Conservation (phyloP, 1,140 invertebrate genomes). For the Solenopsis invicta region DNA sequence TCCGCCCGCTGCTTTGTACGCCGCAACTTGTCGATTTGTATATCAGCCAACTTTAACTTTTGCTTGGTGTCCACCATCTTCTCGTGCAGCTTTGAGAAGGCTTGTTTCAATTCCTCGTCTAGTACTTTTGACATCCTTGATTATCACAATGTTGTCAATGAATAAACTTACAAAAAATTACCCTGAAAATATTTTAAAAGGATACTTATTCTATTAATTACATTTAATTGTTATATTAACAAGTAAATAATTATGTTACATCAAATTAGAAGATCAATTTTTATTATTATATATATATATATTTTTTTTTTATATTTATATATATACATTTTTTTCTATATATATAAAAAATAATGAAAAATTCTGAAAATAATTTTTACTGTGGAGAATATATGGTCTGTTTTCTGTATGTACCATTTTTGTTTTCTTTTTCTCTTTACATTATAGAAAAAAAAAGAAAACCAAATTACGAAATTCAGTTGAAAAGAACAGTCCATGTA, state of each 20-base stretch:
- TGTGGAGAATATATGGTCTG: too few species aligned
- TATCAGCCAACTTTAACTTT: constrained; percentile 93
- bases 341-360: too few species aligned
- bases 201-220: not conserved
- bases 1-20: constrained; percentile 90
- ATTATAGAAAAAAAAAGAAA: too few species aligned
- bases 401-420: too few species aligned
- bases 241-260: not conserved
- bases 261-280: not conserved
- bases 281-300: not conserved
- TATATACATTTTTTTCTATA: too few species aligned
- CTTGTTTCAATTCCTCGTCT: constrained; percentile 90
- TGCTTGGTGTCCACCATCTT: constrained; percentile 94
- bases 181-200: not conserved
- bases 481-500: too few species aligned
- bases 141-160: not conserved
- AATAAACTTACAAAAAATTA: too few species aligned
- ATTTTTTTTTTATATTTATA: too few species aligned
- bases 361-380: too few species aligned
- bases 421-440: too few species aligned
- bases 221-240: not conserved
- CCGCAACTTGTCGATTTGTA: constrained; percentile 92
- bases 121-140: constrained; percentile 80
- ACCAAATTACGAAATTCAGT: too few species aligned
- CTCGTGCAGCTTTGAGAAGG: constrained; percentile 94